phyloP scores from a whole-genome alignment of 1,140 invertebrate species.

The Heterodera carotae region DNA sequence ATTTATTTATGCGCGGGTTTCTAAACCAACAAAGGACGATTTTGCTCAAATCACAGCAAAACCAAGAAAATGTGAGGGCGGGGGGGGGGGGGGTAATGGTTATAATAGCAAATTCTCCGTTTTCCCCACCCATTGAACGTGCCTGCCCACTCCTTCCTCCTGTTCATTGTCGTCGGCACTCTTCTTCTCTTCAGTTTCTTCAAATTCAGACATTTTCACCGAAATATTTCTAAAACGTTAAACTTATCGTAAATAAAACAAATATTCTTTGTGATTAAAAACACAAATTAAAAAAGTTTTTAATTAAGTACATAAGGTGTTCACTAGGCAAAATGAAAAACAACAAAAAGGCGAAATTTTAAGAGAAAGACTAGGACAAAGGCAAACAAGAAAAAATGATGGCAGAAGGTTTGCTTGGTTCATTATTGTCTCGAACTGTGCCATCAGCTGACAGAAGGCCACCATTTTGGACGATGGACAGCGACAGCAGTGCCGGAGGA shows the following conservation, averaged over 20 bases:
- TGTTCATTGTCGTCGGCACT: slow-evolving; percentile 2
- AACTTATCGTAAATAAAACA: too few relatives aligned
- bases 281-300: slow-evolving; percentile 8
- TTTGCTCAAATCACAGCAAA: too few relatives aligned
- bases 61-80: too few relatives aligned
- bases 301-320: too few relatives aligned
- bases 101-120: too few relatives aligned
- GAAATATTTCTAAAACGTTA: background rate
- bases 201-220: background rate
- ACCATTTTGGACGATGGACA: slow-evolving; percentile 37
- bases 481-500: slow-evolving; percentile 13
- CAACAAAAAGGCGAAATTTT: too few relatives aligned
- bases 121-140: background rate
- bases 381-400: background rate
- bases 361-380: background rate
- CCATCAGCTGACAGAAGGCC: slow-evolving; percentile 10
- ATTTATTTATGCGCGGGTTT: slow-evolving; percentile 31
- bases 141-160: background rate
- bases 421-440: background rate
- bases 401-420: background rate
- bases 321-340: too few relatives aligned
- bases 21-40: background rate
- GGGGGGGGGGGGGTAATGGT: too few relatives aligned
- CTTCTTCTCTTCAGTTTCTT: slow-evolving; percentile 4
- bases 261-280: too few relatives aligned